Base-by-base conservation (phyloP, 2,113 vertebrate species). In the Amphiprion ocellaris region DNA sequence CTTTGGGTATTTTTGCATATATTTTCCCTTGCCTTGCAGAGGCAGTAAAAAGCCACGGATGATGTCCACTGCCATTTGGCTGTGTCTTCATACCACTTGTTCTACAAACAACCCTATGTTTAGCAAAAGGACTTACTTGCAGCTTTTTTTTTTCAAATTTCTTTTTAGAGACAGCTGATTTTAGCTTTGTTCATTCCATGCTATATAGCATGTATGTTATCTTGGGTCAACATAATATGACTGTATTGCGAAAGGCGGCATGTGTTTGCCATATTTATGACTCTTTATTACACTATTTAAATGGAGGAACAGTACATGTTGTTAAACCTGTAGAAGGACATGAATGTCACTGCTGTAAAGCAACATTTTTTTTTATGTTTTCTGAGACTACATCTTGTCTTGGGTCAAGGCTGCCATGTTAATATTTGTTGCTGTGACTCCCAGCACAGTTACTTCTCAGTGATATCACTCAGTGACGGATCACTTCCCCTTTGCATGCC, bases 401-500 rank as follows among this genome's bases (percentile, higher is more conserved):
- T 30, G n/a, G 60, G 52, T 78, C 19, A 76, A 58, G 54, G 64
- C 54, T 47, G 3, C 67, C 1, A 0, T 49, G 24, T 19, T 77
- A 1, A 55, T 44, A 52, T 75, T 69, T 47, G 11, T 58, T 54
- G 50, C 30, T 44, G 7, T 1, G 26, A 54, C 17, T 67, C 69
- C 77, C 0, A 14, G 44, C 21, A 64, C 74, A 62, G 47, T 39
- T 66, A 28, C 39, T 65, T 77, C n/a, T 81, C 14, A 0, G 12
- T 76, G 23, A 63, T 81, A 72, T 82, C 46, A 41, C 11, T 14
- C 24, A 62, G 30, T 59, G 21, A 86, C 76, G 69, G 77, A 75
- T 33, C 73, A 67, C 92, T 92, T 92, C 93, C 92, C 74, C 24
- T 79, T 47, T 9, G 21, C 74, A 76, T 92, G 82, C 91, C 86